Evolutionary conservation across 30 jellyfish, hydroid and myxozoan genomes (phyloP).

Genomic region (Hydractinia echinata): DNA sequence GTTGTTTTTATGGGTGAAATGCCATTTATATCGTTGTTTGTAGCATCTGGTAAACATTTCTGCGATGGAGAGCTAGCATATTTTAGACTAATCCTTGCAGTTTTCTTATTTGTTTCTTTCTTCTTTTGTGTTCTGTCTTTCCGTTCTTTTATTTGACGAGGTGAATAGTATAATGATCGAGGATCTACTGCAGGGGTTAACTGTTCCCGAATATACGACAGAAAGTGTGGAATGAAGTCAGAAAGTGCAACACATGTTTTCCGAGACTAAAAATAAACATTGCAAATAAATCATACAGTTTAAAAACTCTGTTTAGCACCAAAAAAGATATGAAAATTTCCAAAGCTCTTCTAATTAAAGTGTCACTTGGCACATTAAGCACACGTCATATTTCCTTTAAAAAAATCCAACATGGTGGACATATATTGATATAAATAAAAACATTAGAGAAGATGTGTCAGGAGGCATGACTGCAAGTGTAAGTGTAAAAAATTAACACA

Average conservation of each 20-base stretch:
- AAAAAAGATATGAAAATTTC: no score
- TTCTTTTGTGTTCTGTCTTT: not conserved
- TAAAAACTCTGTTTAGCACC: no score
- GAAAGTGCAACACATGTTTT: not conserved
- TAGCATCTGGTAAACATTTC: not conserved
- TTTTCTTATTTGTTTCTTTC: not conserved
- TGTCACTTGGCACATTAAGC: no score
- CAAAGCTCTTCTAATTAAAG: no score
- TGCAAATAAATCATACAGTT: not conserved
- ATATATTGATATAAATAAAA: no score
- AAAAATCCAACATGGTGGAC: no score
- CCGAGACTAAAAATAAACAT: not conserved
- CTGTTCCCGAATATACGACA: constrained; percentile 17
- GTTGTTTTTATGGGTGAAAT: constrained; percentile 19
- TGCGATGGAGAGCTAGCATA: constrained; percentile 16
- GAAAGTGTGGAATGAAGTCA: constrained; percentile 20
- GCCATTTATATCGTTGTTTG: not conserved
- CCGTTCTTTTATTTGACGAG: constrained; percentile 9
- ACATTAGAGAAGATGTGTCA: no score
- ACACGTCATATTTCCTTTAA: no score
- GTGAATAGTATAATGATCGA: constrained; percentile 10
- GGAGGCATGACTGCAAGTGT: no score
- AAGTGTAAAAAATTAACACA: no score
- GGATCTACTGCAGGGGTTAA: constrained; percentile 12
- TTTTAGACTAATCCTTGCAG: constrained; percentile 16